Percentiles rank a stretch among this genome's conserved stretches.
Evolutionary conservation across 2,888 invertebrate species (phyloP).

Genomic region (Diaphora mendica): DNA sequence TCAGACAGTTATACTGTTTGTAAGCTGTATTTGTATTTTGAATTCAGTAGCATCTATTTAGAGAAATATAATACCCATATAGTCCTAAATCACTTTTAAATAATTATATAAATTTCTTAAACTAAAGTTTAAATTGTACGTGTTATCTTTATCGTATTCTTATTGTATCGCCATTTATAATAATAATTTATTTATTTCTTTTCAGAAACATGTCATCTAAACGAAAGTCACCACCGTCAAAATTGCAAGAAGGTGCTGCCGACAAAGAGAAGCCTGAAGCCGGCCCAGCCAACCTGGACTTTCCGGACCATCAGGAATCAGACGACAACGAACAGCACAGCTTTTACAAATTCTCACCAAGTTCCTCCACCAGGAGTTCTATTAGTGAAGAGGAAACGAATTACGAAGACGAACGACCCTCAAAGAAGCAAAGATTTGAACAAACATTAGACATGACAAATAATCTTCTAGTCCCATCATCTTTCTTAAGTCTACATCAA

Average conservation of each 20-base stretch:
- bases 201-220: conserved; percentile 98
- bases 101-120: background rate
- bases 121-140: background rate
- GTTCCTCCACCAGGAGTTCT: conserved; percentile 79
- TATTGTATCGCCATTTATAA: background rate
- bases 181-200: conserved; percentile 70
- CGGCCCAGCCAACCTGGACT: conserved; percentile 84
- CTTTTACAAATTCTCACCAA: conserved; percentile 83
- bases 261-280: conserved; percentile 81
- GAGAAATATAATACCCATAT: background rate
- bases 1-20: conserved; percentile 64
- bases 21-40: conserved; percentile 62
- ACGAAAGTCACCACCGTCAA: conserved; percentile 98
- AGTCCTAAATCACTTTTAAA: background rate
- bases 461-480: conserved; percentile 84
- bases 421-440: conserved; percentile 88
- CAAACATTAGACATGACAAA: conserved; percentile 87
- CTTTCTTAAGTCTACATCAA: conserved; percentile 85
- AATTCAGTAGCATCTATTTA: conserved; percentile 46
- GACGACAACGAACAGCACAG: conserved; percentile 76
- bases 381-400: conserved; percentile 87
- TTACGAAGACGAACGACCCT: conserved; percentile 87
- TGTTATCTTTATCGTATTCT: background rate
- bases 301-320: conserved; percentile 76
- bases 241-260: conserved; percentile 92